phyloP scores from a whole-genome alignment of 2,113 vertebrate genomes.

The Irena cyanogastra region DNA sequence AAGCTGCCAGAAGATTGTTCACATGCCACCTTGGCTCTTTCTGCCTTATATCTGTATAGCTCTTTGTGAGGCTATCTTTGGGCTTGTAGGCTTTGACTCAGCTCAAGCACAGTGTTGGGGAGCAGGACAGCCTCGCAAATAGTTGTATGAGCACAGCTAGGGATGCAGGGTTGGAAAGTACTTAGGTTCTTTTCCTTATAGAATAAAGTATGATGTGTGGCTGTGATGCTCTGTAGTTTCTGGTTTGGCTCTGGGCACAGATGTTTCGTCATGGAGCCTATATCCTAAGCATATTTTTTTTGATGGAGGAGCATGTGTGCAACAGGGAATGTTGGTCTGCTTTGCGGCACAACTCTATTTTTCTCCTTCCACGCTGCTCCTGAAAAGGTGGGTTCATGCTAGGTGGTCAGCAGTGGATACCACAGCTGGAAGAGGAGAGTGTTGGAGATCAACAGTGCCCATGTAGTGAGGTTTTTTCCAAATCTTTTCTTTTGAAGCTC shows the following conservation, averaged over 20 bases:
- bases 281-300: neutral
- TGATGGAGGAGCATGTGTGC: neutral
- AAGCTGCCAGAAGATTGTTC: neutral
- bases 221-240: neutral
- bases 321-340: neutral
- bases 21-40: neutral
- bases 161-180: neutral
- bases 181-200: neutral
- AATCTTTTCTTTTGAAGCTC: neutral
- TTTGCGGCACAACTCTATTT: neutral
- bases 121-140: neutral
- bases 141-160: neutral
- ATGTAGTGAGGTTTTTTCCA: neutral
- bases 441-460: neutral
- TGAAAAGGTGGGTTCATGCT: neutral
- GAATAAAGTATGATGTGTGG: neutral
- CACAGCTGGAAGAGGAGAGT: neutral
- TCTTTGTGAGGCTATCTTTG: neutral
- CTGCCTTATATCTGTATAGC: neutral
- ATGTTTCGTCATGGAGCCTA: neutral
- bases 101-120: neutral
- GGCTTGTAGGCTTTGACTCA: fast-evolving
- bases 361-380: neutral
- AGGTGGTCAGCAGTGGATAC: neutral
- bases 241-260: neutral